A percentile compares a stretch with the other conserved stretches of the same genome.
Evolutionary conservation across 2,797 vertebrate species (phyloP).

Genomic region (Rhincodon typus): DNA sequence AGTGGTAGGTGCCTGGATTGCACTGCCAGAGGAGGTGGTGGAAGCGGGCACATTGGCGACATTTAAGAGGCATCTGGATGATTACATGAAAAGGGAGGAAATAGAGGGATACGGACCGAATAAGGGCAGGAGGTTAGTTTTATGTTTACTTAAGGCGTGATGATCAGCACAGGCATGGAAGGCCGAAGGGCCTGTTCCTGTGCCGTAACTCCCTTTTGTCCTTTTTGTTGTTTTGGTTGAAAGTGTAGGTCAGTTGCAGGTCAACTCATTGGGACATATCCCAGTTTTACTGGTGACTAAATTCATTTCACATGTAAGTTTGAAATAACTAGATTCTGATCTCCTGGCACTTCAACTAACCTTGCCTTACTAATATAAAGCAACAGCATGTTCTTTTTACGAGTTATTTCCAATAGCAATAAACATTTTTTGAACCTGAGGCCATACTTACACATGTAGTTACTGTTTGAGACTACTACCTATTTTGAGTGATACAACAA

Average conservation of each 20-base stretch:
- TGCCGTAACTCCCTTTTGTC: no score
- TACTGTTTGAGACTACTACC: constrained; percentile 13
- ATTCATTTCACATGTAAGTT: not conserved
- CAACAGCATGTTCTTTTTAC: constrained; percentile 7
- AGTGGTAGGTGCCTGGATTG: no score
- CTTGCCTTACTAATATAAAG: not conserved
- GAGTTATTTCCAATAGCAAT: constrained; percentile 5
- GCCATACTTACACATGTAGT: not conserved
- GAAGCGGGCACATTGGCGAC: no score
- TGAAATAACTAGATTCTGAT: not conserved
- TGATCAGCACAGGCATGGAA: no score
- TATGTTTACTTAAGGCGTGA: no score
- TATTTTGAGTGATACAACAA: not conserved
- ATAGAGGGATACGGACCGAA: no score
- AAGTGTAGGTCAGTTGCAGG: not conserved
- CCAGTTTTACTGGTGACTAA: not conserved
- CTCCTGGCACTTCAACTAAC: not conserved
- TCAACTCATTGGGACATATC: not conserved
- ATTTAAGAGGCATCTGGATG: no score
- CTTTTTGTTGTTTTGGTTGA: no score
- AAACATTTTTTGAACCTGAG: not conserved
- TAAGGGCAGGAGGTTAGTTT: no score
- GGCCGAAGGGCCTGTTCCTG: no score
- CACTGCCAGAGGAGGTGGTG: no score
- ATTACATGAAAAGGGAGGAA: no score